These are phyloP conservation scores for Eupeodes corollae DNA, from an alignment of 1,140 invertebrate species.

Conservation along the genomic window DNA sequence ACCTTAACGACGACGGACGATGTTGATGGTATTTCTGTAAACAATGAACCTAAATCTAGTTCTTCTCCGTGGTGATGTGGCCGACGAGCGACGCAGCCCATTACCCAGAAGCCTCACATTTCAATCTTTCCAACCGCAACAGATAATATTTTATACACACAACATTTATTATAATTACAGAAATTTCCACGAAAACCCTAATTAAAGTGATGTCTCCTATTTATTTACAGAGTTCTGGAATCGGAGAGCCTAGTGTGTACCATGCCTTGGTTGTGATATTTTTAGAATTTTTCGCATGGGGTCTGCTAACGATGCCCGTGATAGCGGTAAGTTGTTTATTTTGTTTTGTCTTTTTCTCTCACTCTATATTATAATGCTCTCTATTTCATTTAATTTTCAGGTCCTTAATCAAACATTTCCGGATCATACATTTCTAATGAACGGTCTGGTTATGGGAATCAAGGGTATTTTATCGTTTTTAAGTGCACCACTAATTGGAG, in stretches of 20 bases:
- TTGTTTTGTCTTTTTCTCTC: not conserved
- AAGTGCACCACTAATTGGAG: constrained; percentile 91
- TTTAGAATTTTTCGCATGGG: constrained; percentile 99
- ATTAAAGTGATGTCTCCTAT: not conserved
- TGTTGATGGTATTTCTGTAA: not conserved
- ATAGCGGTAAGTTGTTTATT: constrained; percentile 66
- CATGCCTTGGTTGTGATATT: constrained; percentile 99
- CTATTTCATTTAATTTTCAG: constrained; percentile 39
- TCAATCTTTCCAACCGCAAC: no score
- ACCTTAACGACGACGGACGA: no score
- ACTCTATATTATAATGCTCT: not conserved
- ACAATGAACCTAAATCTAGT: not conserved
- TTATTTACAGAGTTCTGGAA: constrained; percentile 50
- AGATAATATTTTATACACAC: no score
- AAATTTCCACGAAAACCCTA: no score
- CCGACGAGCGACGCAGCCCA: no score
- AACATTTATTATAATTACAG: no score
- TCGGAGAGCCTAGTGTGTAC: constrained; percentile 89
- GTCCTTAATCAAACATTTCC: constrained; percentile 95
- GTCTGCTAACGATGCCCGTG: constrained; percentile 93
- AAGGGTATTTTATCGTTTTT: constrained; percentile 96
- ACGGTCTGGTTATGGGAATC: constrained; percentile 97
- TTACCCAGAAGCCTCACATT: no score
- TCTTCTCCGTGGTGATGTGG: no score
- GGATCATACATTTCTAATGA: constrained; percentile 98